These are phyloP conservation scores for Acrocephalus arundinaceus DNA, from an alignment of 2,113 vertebrate species.

Conservation along the genomic window DNA sequence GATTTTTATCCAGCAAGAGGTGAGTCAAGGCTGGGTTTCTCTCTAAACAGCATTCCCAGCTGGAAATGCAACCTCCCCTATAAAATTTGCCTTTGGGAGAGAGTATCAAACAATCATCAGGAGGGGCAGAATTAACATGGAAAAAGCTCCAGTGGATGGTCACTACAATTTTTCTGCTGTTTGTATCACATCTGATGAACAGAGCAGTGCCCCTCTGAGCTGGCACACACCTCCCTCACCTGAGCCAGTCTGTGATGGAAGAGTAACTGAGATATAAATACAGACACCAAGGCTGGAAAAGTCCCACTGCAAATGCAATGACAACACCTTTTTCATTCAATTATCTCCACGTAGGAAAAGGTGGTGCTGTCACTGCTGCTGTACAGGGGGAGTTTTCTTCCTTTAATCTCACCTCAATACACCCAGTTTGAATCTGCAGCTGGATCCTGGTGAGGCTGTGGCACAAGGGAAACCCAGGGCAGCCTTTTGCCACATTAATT, in stretches of 20 bases:
- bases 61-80: neutral
- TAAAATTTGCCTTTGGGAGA: neutral
- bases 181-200: neutral
- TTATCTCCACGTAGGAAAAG: rapidly evolving
- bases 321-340: neutral
- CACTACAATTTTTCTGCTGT: neutral
- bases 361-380: neutral
- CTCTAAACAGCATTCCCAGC: neutral
- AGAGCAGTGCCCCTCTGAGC: neutral
- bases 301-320: neutral
- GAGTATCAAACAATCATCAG: neutral
- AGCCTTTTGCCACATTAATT: rapidly evolving
- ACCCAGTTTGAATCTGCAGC: neutral
- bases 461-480: neutral
- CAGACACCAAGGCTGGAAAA: neutral
- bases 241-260: too few relatives aligned
- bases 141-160: neutral
- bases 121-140: neutral
- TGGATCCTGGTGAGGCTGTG: neutral
- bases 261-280: neutral
- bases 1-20: neutral
- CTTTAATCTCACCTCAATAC: neutral
- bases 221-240: neutral
- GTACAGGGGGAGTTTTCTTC: rapidly evolving
- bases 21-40: neutral